Percentiles rank a stretch among this genome's conserved stretches.
phyloP scores from a whole-genome alignment of 2,888 invertebrate species.

The Lacanobia oleracea region DNA sequence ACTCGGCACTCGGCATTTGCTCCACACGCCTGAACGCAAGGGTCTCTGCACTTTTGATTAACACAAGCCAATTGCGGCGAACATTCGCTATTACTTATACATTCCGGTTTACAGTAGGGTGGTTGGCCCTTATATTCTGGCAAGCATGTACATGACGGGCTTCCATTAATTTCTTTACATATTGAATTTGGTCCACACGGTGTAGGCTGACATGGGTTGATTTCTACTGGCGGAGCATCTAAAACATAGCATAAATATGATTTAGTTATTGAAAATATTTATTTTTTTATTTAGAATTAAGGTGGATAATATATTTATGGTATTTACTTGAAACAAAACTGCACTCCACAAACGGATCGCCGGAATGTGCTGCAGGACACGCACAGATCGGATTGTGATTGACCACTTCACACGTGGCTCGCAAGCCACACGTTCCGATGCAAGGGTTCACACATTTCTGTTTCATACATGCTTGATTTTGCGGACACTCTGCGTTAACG shows the following conservation, averaged over 20 bases:
- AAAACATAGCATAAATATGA: slow-evolving; percentile 57
- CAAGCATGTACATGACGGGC: slow-evolving; percentile 94
- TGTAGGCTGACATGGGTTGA: slow-evolving; percentile 94
- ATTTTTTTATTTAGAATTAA: background rate
- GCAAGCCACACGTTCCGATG: slow-evolving; percentile 92
- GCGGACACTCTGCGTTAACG: slow-evolving; percentile 93
- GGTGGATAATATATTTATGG: slow-evolving; percentile 3
- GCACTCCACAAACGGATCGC: slow-evolving; percentile 92
- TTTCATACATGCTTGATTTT: slow-evolving; percentile 93
- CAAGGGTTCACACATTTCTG: slow-evolving; percentile 94
- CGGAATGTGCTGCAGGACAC: slow-evolving; percentile 92
- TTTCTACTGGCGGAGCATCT: slow-evolving; percentile 76
- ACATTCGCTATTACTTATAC: slow-evolving; percentile 94
- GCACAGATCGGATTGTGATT: slow-evolving; percentile 94
- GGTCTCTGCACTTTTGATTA: slow-evolving; percentile 93
- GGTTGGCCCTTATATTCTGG: slow-evolving; percentile 93
- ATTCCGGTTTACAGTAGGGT: slow-evolving; percentile 95
- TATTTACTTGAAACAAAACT: slow-evolving; percentile 79
- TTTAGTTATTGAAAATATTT: background rate
- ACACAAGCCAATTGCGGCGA: slow-evolving; percentile 93
- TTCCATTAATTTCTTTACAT: slow-evolving; percentile 92
- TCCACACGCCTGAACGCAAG: slow-evolving; percentile 94
- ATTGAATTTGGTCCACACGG: slow-evolving; percentile 95
- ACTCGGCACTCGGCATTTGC: slow-evolving; percentile 93
- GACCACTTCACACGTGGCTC: slow-evolving; percentile 92